These are phyloP conservation scores for Phenacoccus solenopsis DNA, from an alignment of 1,140 invertebrate genomes.

Conservation along the genomic window DNA sequence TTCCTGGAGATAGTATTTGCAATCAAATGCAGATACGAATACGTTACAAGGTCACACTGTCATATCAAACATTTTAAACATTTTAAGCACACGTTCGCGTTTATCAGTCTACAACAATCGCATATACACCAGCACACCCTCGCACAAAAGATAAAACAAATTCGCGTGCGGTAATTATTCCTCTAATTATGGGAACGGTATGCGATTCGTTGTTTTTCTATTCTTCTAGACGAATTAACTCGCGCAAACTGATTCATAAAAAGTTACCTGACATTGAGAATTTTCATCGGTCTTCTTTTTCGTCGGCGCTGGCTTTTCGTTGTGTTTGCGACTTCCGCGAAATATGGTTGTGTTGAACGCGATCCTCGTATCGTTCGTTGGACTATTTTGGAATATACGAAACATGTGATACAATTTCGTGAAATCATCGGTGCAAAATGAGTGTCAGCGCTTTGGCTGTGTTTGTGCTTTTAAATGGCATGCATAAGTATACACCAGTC, in stretches of 20 bases:
- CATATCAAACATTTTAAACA: background rate
- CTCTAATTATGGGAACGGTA: background rate
- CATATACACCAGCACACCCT: background rate
- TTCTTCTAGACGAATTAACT: background rate
- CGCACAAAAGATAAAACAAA: background rate
- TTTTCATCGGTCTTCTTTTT: background rate
- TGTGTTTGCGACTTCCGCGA: background rate
- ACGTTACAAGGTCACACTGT: background rate
- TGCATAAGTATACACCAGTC: background rate
- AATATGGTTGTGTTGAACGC: background rate
- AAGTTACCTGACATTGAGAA: background rate
- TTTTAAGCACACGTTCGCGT: conserved; percentile 1
- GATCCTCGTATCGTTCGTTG: too few species aligned
- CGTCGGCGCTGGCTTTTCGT: background rate
- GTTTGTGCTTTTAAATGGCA: background rate
- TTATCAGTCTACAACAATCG: background rate
- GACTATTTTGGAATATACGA: too few species aligned
- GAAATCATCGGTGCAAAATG: background rate
- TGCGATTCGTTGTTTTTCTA: background rate
- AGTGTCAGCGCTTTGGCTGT: background rate
- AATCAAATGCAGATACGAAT: background rate
- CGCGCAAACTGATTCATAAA: background rate
- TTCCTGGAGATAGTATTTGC: conserved; percentile 1
- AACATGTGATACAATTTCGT: background rate
- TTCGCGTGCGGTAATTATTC: background rate